Conservation (phyloP, 2,888 invertebrate species). For the Lymantria monacha region DNA sequence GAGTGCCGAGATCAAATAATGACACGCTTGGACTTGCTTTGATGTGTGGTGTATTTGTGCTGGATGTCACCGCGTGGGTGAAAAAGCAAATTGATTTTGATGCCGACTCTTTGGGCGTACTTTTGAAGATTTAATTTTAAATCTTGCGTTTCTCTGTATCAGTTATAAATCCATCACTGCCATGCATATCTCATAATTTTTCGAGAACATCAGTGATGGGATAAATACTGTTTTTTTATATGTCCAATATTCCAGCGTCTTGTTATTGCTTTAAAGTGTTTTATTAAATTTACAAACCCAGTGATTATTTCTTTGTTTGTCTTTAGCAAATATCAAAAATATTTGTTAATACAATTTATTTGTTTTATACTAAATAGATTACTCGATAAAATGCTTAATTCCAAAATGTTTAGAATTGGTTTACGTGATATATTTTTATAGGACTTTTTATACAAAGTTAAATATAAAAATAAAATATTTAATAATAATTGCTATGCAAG, state of each 20-base stretch:
- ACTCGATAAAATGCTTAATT: too few species aligned
- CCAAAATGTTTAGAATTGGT: too few species aligned
- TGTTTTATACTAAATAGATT: too few species aligned
- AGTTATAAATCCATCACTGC: not conserved
- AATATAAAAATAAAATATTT: too few species aligned
- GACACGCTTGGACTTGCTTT: conserved; percentile 18
- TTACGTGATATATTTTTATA: too few species aligned
- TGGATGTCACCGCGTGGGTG: conserved; percentile 6
- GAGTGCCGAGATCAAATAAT: conserved; percentile 28
- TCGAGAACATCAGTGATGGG: not conserved
- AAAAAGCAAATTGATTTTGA: conserved; percentile 37
- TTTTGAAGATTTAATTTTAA: conserved; percentile 15
- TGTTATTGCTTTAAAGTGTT: too few species aligned
- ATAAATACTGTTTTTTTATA: not conserved
- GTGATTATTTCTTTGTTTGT: too few species aligned
- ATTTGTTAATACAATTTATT: not conserved
- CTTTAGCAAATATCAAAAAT: conserved; percentile 10
- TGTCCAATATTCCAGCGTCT: too few species aligned
- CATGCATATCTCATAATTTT: not conserved
- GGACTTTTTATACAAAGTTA: too few species aligned
- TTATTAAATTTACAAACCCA: too few species aligned
- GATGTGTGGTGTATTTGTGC: conserved; percentile 25
- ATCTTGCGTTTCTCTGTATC: not conserved
- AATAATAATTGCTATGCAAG: too few species aligned
- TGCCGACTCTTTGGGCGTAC: conserved; percentile 11